Evolutionary conservation across 2,113 vertebrate species (phyloP).

Genomic region (Elachura formosa): DNA sequence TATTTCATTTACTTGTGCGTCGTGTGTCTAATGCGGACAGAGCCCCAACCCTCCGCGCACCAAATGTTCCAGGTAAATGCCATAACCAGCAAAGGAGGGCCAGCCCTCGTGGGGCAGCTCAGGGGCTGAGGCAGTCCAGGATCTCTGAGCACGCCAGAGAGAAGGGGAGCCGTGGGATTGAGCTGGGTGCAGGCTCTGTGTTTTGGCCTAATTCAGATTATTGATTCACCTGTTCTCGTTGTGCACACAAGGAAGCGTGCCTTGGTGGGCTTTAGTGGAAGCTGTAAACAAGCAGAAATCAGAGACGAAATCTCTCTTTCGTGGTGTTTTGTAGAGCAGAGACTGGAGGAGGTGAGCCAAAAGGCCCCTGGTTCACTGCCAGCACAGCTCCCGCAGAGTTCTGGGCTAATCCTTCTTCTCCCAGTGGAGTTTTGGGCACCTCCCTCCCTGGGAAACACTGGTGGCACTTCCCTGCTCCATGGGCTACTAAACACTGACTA

Average conservation of each 20-base stretch:
- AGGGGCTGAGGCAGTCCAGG: not conserved
- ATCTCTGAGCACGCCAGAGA: not conserved
- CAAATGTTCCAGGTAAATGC: not conserved
- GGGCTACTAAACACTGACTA: not conserved
- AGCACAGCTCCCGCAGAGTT: not conserved
- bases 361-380: not conserved
- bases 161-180: not conserved
- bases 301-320: not conserved
- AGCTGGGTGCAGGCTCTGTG: not conserved
- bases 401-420: not conserved
- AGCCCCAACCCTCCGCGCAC: not conserved
- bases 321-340: not conserved
- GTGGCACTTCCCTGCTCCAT: no score
- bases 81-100: not conserved
- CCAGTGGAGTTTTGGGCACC: not conserved
- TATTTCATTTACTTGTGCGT: not conserved
- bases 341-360: not conserved
- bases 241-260: not conserved
- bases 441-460: not conserved
- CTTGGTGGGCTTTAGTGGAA: not conserved
- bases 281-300: not conserved
- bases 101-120: not conserved
- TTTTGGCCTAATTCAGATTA: not conserved
- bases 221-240: not conserved
- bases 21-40: not conserved